Evolutionary conservation across 2,888 invertebrate species (phyloP).

Genomic region (Mylabris sibirica): DNA sequence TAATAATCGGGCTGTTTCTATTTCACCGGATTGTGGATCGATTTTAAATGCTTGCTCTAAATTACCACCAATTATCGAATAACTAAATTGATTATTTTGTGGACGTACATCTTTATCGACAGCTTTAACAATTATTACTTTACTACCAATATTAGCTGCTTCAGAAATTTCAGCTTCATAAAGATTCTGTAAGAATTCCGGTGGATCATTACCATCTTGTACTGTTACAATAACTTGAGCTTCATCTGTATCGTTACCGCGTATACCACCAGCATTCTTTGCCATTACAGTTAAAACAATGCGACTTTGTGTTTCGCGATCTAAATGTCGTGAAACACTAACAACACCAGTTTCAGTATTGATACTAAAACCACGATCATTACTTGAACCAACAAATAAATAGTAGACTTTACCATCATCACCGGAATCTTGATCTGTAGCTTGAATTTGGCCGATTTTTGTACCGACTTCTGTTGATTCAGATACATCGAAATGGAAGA

Average conservation of each 20-base stretch:
- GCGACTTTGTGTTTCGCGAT: conserved; percentile 87
- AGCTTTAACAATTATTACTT: conserved; percentile 81
- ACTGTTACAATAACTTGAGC: conserved; percentile 93
- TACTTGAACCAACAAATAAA: conserved; percentile 91
- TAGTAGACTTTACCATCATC: conserved; percentile 89
- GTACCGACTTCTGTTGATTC: conserved; percentile 89
- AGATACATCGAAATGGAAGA: conserved; percentile 91
- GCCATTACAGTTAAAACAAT: conserved; percentile 92
- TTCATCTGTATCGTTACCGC: conserved; percentile 94
- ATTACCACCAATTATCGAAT: conserved; percentile 87
- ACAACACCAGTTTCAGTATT: conserved; percentile 85
- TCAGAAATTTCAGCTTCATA: conserved; percentile 86
- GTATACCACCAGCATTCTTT: conserved; percentile 92
- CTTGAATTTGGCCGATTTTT: conserved; percentile 84
- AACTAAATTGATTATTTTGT: conserved; percentile 91
- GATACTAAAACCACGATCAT: conserved; percentile 88
- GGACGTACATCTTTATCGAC: conserved; percentile 90
- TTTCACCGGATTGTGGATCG: conserved; percentile 84
- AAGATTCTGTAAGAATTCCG: conserved; percentile 81
- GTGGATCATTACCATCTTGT: conserved; percentile 96
- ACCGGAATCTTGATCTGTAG: conserved; percentile 88
- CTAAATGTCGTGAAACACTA: conserved; percentile 80
- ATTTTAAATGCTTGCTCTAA: conserved; percentile 84
- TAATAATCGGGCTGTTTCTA: conserved; percentile 77
- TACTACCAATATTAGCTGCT: conserved; percentile 76